Conservation (phyloP, 2,797 vertebrate species). For the Leptoclinus maculatus region DNA sequence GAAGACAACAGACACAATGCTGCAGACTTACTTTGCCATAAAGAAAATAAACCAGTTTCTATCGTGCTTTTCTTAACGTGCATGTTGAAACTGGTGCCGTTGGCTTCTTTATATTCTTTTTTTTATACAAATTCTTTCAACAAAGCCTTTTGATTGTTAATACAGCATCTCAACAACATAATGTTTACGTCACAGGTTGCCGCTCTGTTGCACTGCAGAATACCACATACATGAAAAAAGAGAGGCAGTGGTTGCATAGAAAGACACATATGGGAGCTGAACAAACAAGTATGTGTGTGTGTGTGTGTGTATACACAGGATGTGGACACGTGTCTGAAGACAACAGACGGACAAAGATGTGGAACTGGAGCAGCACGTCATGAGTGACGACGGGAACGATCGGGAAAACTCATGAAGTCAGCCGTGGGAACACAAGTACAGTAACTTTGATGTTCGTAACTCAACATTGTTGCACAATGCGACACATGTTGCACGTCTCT, state of each 20-base stretch:
- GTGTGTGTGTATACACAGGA: neutral
- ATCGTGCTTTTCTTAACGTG: slow-evolving; percentile 1
- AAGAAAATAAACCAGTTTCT: slow-evolving; percentile 30
- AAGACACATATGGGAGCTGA: slow-evolving; percentile 32
- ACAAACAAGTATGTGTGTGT: neutral
- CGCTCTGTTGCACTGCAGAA: slow-evolving; percentile 21
- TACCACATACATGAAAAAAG: neutral
- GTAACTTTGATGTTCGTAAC: neutral
- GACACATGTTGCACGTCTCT: slow-evolving; percentile 2
- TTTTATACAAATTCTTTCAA: neutral
- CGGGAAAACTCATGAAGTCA: neutral
- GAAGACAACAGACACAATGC: slow-evolving; percentile 4
- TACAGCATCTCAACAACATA: neutral
- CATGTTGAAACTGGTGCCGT: neutral
- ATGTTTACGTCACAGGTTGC: neutral
- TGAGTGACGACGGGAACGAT: neutral
- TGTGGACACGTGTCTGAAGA: neutral
- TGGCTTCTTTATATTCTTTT: neutral
- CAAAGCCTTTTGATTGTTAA: neutral
- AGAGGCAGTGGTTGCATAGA: neutral
- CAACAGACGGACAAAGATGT: neutral
- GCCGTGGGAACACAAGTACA: neutral
- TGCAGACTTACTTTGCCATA: neutral
- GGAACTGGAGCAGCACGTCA: slow-evolving; percentile 6
- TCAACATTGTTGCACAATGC: neutral